A percentile compares a stretch with the other conserved stretches of the same genome.
phyloP scores from a whole-genome alignment of 2,888 invertebrate species.

The Schrankia costaestrigalis region DNA sequence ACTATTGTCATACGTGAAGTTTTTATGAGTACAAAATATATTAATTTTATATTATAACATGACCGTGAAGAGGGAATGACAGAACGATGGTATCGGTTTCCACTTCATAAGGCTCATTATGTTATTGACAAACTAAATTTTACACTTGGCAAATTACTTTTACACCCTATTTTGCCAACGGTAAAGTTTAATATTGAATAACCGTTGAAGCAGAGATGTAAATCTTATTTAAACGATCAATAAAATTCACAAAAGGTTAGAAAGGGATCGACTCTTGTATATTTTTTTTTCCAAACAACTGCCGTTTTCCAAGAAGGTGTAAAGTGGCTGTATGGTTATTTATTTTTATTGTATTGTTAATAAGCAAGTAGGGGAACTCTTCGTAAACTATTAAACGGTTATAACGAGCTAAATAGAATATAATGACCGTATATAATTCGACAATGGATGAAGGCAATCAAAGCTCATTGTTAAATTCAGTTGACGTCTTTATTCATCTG shows the following conservation, averaged over 20 bases:
- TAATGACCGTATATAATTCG: slow-evolving; percentile 76
- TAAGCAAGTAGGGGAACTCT: slow-evolving; percentile 72
- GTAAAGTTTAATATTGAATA: slow-evolving; percentile 29
- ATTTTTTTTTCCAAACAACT: slow-evolving; percentile 63
- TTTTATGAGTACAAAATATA: slow-evolving; percentile 51
- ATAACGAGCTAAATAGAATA: slow-evolving; percentile 80
- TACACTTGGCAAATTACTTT: slow-evolving; percentile 10
- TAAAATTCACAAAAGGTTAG: slow-evolving; percentile 52
- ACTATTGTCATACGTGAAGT: slow-evolving; percentile 34
- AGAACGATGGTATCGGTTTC: slow-evolving; percentile 71
- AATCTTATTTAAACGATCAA: slow-evolving; percentile 36
- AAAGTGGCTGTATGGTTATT: slow-evolving; percentile 78
- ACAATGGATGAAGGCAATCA: slow-evolving; percentile 72
- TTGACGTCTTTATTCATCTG: slow-evolving; percentile 67
- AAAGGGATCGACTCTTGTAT: slow-evolving; percentile 43
- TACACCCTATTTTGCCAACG: slow-evolving; percentile 1
- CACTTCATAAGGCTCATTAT: slow-evolving; percentile 72
- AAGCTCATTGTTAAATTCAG: slow-evolving; percentile 62
- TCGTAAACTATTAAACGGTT: slow-evolving; percentile 77
- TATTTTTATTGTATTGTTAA: slow-evolving; percentile 80
- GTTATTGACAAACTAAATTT: slow-evolving; percentile 31
- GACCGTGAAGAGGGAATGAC: slow-evolving; percentile 74
- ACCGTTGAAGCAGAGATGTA: neutral
- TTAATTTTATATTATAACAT: slow-evolving; percentile 76
- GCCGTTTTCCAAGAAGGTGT: slow-evolving; percentile 78